These are phyloP conservation scores for Lasioglossum morio DNA, from an alignment of 2,888 invertebrate species.

Conservation along the genomic window DNA sequence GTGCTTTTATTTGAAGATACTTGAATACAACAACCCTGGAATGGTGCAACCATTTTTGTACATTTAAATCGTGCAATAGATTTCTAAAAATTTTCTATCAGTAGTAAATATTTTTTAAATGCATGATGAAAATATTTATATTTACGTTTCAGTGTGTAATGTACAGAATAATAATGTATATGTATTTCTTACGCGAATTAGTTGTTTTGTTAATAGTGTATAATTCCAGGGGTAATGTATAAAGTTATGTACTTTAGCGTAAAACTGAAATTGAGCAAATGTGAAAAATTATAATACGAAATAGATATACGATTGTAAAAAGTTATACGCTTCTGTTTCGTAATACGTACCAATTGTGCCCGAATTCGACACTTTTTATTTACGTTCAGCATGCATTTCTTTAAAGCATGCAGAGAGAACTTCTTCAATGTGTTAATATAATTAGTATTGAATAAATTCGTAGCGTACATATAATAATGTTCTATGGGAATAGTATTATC, in stretches of 20 bases:
- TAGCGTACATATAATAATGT: constrained; percentile 1
- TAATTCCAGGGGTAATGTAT: constrained; percentile 43
- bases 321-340: constrained; percentile 54
- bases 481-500: constrained; percentile 19
- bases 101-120: constrained; percentile 54
- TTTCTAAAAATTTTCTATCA: constrained; percentile 31
- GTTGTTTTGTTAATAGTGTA: constrained; percentile 38
- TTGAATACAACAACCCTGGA: constrained; percentile 36
- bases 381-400: constrained; percentile 29
- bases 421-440: constrained; percentile 22
- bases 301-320: constrained; percentile 47
- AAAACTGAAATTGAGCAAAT: constrained; percentile 19
- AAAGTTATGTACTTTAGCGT: constrained; percentile 21
- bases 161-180: constrained; percentile 20
- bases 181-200: constrained; percentile 30
- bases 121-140: constrained; percentile 40
- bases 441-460: constrained; percentile 24
- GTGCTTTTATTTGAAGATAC: constrained; percentile 54
- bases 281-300: constrained; percentile 41
- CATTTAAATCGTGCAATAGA: constrained; percentile 40
- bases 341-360: constrained; percentile 59
- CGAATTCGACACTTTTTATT: constrained; percentile 44
- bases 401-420: constrained; percentile 14
- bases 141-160: constrained; percentile 40
- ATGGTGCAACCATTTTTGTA: constrained; percentile 55